A percentile compares a stretch with the other conserved stretches of the same genome.
These are phyloP conservation scores for Chromis chromis DNA, from an alignment of 2,797 vertebrate species.

Conservation along the genomic window DNA sequence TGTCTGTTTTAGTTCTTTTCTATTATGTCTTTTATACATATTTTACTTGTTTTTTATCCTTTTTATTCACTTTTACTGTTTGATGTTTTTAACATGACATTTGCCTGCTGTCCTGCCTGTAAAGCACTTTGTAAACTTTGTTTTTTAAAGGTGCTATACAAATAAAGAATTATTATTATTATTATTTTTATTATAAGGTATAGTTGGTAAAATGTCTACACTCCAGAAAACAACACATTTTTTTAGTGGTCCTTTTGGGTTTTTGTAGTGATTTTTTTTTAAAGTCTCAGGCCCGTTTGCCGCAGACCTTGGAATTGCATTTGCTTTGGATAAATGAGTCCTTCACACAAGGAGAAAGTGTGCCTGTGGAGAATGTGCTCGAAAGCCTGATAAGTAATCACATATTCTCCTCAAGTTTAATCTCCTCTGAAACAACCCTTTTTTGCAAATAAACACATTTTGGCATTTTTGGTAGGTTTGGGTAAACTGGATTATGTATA, in stretches of 20 bases:
- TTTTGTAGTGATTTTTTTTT: slow-evolving; percentile 18
- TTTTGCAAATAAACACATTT: slow-evolving; percentile 58
- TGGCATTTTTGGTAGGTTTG: slow-evolving; percentile 26
- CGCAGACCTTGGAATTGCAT: slow-evolving; percentile 6
- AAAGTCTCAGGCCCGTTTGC: neutral
- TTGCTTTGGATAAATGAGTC: slow-evolving; percentile 44
- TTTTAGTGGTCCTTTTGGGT: neutral
- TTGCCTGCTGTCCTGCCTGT: too few species aligned
- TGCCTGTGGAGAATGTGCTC: slow-evolving; percentile 15
- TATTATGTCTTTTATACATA: too few species aligned
- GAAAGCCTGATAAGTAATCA: slow-evolving; percentile 66
- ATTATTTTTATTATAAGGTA: too few species aligned
- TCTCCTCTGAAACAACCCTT: slow-evolving; percentile 59
- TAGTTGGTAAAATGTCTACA: slow-evolving; percentile 1
- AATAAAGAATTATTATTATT: too few species aligned
- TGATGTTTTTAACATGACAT: too few species aligned
- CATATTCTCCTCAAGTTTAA: slow-evolving; percentile 40
- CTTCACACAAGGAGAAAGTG: slow-evolving; percentile 64
- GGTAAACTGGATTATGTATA: slow-evolving; percentile 47
- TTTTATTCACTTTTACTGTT: too few species aligned
- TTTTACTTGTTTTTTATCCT: too few species aligned
- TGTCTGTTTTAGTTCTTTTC: too few species aligned
- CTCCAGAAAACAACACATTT: slow-evolving; percentile 14
- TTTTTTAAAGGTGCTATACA: too few species aligned
- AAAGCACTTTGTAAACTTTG: too few species aligned